These are phyloP conservation scores for Himalopsyche anomala DNA, from an alignment of 2,888 invertebrate species.

Conservation along the genomic window DNA sequence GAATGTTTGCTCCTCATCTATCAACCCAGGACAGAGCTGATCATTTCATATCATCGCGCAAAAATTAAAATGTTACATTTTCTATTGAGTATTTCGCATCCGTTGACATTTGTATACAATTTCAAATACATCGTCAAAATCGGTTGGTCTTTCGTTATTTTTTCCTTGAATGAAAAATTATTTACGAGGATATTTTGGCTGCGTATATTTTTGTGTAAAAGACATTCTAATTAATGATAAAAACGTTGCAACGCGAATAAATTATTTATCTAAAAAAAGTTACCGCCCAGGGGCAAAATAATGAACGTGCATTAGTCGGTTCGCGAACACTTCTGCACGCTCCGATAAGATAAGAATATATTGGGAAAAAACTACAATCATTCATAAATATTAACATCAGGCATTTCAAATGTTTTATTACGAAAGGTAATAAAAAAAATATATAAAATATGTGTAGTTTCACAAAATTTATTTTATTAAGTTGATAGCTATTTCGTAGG, in stretches of 20 bases:
- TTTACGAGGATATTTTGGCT: neutral
- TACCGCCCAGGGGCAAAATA: constrained; percentile 10
- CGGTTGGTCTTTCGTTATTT: too few species aligned
- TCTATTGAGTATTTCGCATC: too few species aligned
- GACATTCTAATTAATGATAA: constrained; percentile 1
- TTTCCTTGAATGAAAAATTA: neutral
- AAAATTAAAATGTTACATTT: too few species aligned
- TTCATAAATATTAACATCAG: constrained; percentile 31
- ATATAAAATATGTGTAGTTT: too few species aligned
- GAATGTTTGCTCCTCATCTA: too few species aligned
- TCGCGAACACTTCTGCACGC: constrained; percentile 8
- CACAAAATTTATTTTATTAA: too few species aligned
- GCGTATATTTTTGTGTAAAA: neutral
- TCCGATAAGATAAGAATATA: constrained; percentile 40
- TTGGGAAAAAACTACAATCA: constrained; percentile 38
- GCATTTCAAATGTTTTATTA: neutral
- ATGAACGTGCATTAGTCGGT: constrained; percentile 32
- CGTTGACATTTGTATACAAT: too few species aligned
- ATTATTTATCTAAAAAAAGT: constrained; percentile 32
- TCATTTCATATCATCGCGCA: too few species aligned
- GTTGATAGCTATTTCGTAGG: too few species aligned
- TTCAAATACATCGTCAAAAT: too few species aligned
- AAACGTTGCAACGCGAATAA: constrained; percentile 22
- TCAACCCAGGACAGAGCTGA: too few species aligned
- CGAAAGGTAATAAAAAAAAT: too few species aligned